Percentiles rank a stretch among this genome's conserved stretches.
These are phyloP conservation scores for Drymonia ruficornis DNA, from an alignment of 2,888 invertebrate species.

Conservation along the genomic window DNA sequence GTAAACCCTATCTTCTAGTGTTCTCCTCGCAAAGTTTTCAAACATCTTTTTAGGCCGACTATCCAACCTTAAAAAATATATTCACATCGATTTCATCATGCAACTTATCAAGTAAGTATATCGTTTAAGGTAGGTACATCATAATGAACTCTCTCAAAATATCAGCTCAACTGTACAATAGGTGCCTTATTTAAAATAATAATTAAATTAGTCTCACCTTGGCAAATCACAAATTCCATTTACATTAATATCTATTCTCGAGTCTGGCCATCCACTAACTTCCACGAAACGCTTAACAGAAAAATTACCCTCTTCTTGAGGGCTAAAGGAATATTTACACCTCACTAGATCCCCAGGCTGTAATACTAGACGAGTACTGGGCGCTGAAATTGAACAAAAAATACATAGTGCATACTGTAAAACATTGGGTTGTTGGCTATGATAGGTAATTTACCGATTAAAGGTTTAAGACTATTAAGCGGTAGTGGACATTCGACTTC, in stretches of 20 bases:
- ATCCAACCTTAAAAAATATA: constrained; percentile 60
- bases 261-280: constrained; percentile 77
- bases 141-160: no score
- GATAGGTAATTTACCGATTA: constrained; percentile 37
- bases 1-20: constrained; percentile 65
- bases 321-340: constrained; percentile 76
- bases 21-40: constrained; percentile 68
- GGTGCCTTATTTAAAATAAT: not conserved
- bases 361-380: constrained; percentile 56
- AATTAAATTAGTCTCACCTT: constrained; percentile 49
- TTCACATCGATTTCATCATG: not conserved
- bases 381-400: constrained; percentile 43
- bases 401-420: not conserved
- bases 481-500: constrained; percentile 56
- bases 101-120: not conserved
- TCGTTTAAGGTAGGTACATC: not conserved
- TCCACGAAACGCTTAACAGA: constrained; percentile 70
- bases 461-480: constrained; percentile 54
- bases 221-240: constrained; percentile 74
- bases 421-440: not conserved
- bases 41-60: constrained; percentile 80
- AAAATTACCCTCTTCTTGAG: constrained; percentile 69
- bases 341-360: constrained; percentile 72
- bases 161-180: no score
- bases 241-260: constrained; percentile 64